Evolutionary conservation across 2,113 vertebrate genomes (phyloP).

Genomic region (Chamaetylas fuelleborni): DNA sequence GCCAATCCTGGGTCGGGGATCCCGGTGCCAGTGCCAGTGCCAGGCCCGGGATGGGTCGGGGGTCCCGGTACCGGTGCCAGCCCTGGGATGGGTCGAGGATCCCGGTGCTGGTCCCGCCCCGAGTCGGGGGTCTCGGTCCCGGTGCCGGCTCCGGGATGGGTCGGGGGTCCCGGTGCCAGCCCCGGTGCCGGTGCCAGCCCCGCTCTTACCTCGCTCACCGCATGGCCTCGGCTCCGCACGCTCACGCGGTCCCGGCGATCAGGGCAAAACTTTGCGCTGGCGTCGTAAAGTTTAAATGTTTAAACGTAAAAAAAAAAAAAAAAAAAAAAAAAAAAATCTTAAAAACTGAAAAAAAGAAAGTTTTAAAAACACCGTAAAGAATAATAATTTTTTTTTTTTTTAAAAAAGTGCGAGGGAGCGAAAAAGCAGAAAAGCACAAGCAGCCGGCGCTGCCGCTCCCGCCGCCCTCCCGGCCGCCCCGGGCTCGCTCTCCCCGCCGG

Average conservation of each 20-base stretch:
- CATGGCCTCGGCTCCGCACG: neutral
- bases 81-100: no score
- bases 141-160: neutral
- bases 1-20: no score
- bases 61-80: neutral
- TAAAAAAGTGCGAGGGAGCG: no score
- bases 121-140: no score
- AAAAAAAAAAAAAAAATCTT: neutral
- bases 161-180: neutral
- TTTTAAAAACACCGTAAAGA: neutral
- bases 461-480: no score
- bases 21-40: no score
- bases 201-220: slow-evolving; percentile 15
- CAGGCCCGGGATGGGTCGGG: no score
- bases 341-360: neutral
- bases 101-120: neutral
- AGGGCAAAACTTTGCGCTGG: neutral
- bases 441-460: no score
- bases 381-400: no score
- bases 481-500: no score
- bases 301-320: neutral
- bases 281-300: neutral
- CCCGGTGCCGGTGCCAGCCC: no score
- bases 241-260: neutral
- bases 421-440: no score